Evolutionary conservation across 1,140 invertebrate genomes (phyloP).

Genomic region (Meloidogyne exigua): DNA sequence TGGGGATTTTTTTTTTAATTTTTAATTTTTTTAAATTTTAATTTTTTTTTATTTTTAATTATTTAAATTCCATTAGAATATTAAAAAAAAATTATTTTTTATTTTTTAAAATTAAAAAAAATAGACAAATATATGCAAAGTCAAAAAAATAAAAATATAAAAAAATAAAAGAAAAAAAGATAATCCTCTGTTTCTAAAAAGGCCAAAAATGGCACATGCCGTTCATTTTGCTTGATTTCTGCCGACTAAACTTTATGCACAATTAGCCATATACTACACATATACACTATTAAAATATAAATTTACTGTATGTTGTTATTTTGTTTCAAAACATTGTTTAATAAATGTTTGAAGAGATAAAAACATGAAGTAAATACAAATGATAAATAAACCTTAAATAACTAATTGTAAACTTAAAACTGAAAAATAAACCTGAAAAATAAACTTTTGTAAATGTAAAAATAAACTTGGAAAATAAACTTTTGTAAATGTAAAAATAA

Average conservation of each 20-base stretch:
- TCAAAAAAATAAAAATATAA: not conserved
- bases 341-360: no score
- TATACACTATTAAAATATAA: not conserved
- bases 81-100: no score
- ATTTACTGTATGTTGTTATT: not conserved
- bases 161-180: not conserved
- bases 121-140: not conserved
- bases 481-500: not conserved
- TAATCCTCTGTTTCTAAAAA: not conserved
- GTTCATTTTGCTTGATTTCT: not conserved
- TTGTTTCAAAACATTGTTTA: no score
- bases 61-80: no score
- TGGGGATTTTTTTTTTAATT: not conserved
- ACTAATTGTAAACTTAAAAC: no score
- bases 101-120: no score
- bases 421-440: no score
- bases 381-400: no score
- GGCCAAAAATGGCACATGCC: not conserved
- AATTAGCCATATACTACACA: not conserved
- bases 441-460: no score
- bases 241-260: constrained; percentile 1
- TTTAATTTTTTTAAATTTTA: not conserved
- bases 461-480: not conserved
- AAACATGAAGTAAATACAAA: no score
- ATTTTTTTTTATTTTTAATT: no score